Evolutionary conservation across 2,888 invertebrate species (phyloP).

Genomic region (Branchellion lobata): DNA sequence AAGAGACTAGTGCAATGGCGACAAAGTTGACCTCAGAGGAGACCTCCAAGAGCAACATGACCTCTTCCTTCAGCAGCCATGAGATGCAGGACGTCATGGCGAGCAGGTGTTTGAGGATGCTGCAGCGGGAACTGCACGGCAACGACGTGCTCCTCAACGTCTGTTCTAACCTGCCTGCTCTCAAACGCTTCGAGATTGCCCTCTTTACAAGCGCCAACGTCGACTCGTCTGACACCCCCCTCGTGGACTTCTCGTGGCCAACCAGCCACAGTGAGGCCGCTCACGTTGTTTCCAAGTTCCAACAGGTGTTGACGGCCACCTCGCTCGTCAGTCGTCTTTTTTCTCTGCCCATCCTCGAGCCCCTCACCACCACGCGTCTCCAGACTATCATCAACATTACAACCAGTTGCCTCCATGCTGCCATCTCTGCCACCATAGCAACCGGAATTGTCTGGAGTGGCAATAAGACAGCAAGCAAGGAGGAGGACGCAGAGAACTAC

Average conservation of each 20-base stretch:
- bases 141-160: conserved; percentile 79
- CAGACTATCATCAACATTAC: conserved; percentile 78
- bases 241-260: conserved; percentile 69
- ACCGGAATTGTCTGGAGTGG: conserved; percentile 59
- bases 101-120: conserved; percentile 74
- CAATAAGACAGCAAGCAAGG: conserved; percentile 63
- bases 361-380: conserved; percentile 79
- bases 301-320: conserved; percentile 77
- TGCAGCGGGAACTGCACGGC: conserved; percentile 76
- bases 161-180: conserved; percentile 75
- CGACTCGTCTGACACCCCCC: conserved; percentile 63
- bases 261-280: conserved; percentile 74
- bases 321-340: conserved; percentile 79
- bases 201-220: neutral
- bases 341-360: conserved; percentile 82
- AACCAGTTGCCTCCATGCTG: conserved; percentile 76
- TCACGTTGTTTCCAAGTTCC: conserved; percentile 70
- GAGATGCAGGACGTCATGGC: conserved; percentile 68
- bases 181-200: conserved; percentile 60
- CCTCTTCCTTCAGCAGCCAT: conserved; percentile 48
- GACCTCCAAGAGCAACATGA: neutral
- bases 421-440: conserved; percentile 63
- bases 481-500: conserved; percentile 78
- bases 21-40: neutral
- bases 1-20: too few relatives aligned